Base-by-base conservation (phyloP, 2,797 vertebrate genomes). In the Enteromius paludinosus region DNA sequence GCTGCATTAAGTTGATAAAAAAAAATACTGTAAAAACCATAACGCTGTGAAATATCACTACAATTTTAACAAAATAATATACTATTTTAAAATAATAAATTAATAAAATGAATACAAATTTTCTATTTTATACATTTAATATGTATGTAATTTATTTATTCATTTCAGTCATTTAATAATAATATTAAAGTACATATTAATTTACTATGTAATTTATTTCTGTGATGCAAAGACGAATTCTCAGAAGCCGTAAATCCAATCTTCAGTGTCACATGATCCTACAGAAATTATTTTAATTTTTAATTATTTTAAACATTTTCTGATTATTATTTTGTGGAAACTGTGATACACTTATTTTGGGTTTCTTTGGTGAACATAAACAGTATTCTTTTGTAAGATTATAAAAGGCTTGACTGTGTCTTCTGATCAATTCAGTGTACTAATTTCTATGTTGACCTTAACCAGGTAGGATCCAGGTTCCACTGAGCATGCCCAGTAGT, bases 401-500 rank as follows among this genome's bases (percentile, higher is more conserved):
- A 62, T 62, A 17, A 62, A 17, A 30, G 25, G 25, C 6, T 25
- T 69, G n/a, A 25, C 12, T 25, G 14, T 17, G 7, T 25, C 66
- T 69, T 45, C 23, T 69, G 7, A 69, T 45, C 41, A 45, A 2
- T 69, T 45, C 4, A 69, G 11, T 17, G 41, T 45, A 69, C 3
- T 69, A 5, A 73, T 25, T n/a, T 61, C 33, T 35, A 61, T 18
- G 17, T 35, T 81, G 77, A 94, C 95, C 93, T 98, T 99, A n/a
- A 99, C 97, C 92, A 99, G 93, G 90, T 97, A 99, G 68, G 98
- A 98, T 41, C 96, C 96, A 18, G 97, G 97, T 85, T 99, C 97
- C 87, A 99, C 97, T 0, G 96, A 96, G 86, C 98, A 99, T 33
- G 97, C 97, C 98, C 98, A 99, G 93, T 99, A 99, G 92, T 97